Conservation (phyloP, 2,888 invertebrate genomes). For the Diarsia dahlii region DNA sequence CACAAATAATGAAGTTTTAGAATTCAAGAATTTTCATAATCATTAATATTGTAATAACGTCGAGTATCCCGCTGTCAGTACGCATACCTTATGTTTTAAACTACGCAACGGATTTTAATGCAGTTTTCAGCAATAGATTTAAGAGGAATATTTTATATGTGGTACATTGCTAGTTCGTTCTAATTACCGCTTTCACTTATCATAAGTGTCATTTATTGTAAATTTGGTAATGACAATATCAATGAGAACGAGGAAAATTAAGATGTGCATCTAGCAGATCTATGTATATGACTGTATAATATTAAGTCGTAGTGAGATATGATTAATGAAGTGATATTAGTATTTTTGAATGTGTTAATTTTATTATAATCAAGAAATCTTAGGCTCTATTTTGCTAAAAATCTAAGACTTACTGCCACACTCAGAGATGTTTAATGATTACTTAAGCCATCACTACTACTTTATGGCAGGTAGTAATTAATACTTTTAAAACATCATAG, state of each 20-base stretch:
- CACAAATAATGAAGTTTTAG: slow-evolving; percentile 57
- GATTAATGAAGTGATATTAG: background rate
- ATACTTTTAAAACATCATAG: background rate
- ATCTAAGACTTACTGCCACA: background rate
- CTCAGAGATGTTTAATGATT: no score
- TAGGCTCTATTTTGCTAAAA: background rate
- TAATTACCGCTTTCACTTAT: background rate
- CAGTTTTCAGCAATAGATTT: no score
- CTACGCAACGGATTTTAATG: no score
- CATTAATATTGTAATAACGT: slow-evolving; percentile 39
- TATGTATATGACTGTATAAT: background rate
- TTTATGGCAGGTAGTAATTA: no score
- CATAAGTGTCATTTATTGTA: background rate
- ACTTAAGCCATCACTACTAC: no score
- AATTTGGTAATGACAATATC: background rate
- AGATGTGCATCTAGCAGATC: background rate
- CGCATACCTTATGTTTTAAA: no score
- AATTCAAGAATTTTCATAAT: slow-evolving; percentile 66
- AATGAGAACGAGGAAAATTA: background rate
- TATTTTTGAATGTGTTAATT: background rate
- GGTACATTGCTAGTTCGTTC: background rate
- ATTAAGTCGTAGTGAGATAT: background rate
- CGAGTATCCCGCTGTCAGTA: background rate
- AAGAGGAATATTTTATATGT: no score
- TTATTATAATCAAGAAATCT: background rate